Conservation (phyloP, 35 echinoderm and acorn worm species). For the Ophiothrix spiculata region DNA sequence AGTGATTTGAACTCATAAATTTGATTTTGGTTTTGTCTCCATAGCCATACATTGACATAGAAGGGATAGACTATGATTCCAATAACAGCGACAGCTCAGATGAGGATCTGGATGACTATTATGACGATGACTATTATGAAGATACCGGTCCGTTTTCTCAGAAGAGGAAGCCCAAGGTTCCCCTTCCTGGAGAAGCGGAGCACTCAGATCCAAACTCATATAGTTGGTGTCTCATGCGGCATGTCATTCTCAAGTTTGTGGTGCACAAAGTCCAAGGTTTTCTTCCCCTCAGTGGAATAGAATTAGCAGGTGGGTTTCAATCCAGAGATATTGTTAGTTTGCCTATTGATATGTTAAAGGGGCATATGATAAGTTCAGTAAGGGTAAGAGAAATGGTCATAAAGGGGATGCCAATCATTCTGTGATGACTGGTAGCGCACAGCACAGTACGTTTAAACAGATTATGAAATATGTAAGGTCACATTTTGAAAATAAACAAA, state of each 20-base stretch:
- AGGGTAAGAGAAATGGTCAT: no score
- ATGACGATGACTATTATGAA: conserved; percentile 57
- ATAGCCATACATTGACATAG: conserved; percentile 81
- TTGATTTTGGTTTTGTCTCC: background rate
- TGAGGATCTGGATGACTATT: conserved; percentile 57
- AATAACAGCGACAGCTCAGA: conserved; percentile 83
- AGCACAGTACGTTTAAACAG: no score
- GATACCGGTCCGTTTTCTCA: conserved; percentile 35
- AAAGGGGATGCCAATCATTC: no score
- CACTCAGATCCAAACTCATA: conserved; percentile 79
- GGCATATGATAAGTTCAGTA: no score
- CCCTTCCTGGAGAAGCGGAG: conserved; percentile 50
- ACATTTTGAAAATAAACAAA: no score
- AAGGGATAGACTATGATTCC: conserved; percentile 83
- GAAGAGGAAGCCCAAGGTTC: conserved; percentile 6
- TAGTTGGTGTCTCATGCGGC: conserved; percentile 98
- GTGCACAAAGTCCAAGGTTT: conserved; percentile 73
- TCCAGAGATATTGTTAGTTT: no score
- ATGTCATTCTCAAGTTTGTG: conserved; percentile 64
- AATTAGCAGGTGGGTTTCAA: conserved; percentile 66
- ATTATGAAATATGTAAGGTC: no score
- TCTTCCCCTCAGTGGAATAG: conserved; percentile 75
- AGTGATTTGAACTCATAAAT: no score
- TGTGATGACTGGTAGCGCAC: no score
- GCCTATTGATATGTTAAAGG: no score